Percentiles rank a stretch among this genome's conserved stretches.
These are phyloP conservation scores for Denticeps clupeoides DNA, from an alignment of 2,797 vertebrate species.

Conservation along the genomic window DNA sequence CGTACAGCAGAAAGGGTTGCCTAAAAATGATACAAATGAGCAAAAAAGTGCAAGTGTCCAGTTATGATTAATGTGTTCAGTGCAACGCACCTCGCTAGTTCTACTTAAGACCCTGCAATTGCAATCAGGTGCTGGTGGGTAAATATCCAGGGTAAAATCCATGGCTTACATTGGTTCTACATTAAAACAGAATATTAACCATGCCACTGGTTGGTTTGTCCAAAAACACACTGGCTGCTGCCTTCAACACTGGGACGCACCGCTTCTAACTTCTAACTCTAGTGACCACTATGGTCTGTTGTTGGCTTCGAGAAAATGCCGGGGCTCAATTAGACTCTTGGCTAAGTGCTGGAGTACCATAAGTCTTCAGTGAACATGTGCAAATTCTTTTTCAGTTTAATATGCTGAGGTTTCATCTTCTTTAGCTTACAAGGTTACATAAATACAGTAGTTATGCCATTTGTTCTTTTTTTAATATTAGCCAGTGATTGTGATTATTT, in stretches of 20 bases:
- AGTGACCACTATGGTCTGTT: no score
- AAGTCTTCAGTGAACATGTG: background rate
- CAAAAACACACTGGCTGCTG: slow-evolving; percentile 3
- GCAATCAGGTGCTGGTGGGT: slow-evolving; percentile 1
- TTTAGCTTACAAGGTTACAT: slow-evolving; percentile 32
- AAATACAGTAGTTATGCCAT: slow-evolving; percentile 53
- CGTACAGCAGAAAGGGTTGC: no score
- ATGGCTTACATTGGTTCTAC: slow-evolving; percentile 14
- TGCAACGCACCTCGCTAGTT: background rate
- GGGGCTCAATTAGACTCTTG: slow-evolving; percentile 5
- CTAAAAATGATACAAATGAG: no score
- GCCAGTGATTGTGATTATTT: slow-evolving; percentile 48
- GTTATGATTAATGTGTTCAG: background rate
- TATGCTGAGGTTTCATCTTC: slow-evolving; percentile 17
- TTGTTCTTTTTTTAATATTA: slow-evolving; percentile 27
- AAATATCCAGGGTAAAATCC: slow-evolving; percentile 6
- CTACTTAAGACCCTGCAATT: slow-evolving; percentile 2
- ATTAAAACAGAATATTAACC: slow-evolving; percentile 10
- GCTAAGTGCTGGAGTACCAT: background rate
- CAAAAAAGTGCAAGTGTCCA: no score
- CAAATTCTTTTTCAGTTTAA: slow-evolving; percentile 3
- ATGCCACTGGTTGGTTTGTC: slow-evolving; percentile 1
- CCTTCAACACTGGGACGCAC: background rate
- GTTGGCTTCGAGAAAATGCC: no score
- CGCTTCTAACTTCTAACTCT: no score